Evolutionary conservation across 2,888 invertebrate genomes (phyloP).

Genomic region (Erynnis tages): DNA sequence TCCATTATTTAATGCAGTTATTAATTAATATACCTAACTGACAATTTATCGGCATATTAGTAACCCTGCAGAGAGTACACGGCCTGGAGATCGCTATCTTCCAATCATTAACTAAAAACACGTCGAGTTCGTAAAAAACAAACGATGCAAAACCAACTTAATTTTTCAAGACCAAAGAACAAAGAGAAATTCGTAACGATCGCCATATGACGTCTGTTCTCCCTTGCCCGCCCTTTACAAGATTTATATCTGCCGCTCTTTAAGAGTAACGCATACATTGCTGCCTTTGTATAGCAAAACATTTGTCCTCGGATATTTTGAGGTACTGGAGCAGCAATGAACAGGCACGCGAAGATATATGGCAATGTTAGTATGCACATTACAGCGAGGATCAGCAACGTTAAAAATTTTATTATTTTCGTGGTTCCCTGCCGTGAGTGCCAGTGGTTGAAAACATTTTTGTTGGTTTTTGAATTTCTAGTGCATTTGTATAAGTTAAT

Average conservation of each 20-base stretch:
- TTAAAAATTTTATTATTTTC: slow-evolving; percentile 58
- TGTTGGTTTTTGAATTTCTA: too few relatives aligned
- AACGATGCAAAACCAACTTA: slow-evolving; percentile 40
- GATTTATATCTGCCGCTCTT: slow-evolving; percentile 57
- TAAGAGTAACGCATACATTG: slow-evolving; percentile 44
- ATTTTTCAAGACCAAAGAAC: slow-evolving; percentile 57
- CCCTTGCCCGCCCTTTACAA: slow-evolving; percentile 55
- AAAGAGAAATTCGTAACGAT: slow-evolving; percentile 67
- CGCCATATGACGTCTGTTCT: slow-evolving; percentile 70
- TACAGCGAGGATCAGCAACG: slow-evolving; percentile 60
- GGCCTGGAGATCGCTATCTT: slow-evolving; percentile 24
- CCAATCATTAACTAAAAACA: slow-evolving; percentile 25
- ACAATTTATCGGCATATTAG: slow-evolving; percentile 26
- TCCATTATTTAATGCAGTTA: slow-evolving; percentile 14
- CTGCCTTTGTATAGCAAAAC: slow-evolving; percentile 29
- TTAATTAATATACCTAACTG: slow-evolving; percentile 15
- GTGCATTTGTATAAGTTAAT: too few relatives aligned
- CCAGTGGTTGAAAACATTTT: slow-evolving; percentile 44
- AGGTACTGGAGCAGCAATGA: slow-evolving; percentile 49
- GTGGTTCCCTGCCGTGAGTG: slow-evolving; percentile 55
- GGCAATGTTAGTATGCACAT: slow-evolving; percentile 49
- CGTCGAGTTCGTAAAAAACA: slow-evolving; percentile 30
- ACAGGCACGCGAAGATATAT: slow-evolving; percentile 42
- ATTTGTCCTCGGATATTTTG: neutral
- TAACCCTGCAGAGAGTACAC: slow-evolving; percentile 24